Conservation (phyloP, 2,113 vertebrate species). For the Phocoena sinus region DNA sequence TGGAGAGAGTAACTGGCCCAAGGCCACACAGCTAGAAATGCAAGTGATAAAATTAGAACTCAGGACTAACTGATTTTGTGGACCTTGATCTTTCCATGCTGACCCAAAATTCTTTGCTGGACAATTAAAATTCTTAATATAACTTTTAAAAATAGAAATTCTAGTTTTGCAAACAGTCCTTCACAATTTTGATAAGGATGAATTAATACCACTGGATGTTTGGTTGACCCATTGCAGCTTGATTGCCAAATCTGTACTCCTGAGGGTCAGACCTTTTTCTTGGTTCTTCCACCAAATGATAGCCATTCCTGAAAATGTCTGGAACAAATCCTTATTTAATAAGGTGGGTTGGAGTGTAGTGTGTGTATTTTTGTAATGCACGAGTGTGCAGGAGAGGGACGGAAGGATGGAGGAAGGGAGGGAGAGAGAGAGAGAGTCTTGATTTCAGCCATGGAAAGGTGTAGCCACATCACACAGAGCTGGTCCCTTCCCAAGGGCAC, state of each 20-base stretch:
- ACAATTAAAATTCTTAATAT: neutral
- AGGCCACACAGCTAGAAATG: neutral
- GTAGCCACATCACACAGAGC: accelerated
- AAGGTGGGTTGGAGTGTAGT: neutral
- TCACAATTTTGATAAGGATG: neutral
- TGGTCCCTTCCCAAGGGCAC: neutral
- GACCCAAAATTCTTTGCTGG: neutral
- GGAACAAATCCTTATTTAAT: neutral
- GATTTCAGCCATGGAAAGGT: neutral
- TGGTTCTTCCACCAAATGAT: neutral
- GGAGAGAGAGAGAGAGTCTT: neutral
- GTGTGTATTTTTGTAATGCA: neutral
- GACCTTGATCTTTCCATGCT: neutral
- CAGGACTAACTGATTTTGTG: neutral
- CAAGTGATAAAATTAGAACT: neutral
- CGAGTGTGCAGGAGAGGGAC: neutral
- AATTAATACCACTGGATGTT: neutral
- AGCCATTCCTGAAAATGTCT: neutral
- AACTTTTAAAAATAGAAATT: neutral
- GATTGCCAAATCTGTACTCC: neutral
- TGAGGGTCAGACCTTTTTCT: neutral
- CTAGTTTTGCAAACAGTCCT: neutral
- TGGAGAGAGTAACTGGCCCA: neutral
- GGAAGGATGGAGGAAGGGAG: neutral
- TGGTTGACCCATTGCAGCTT: neutral